Base-by-base conservation (phyloP, 2,113 vertebrate species). In the Noctilio leporinus region DNA sequence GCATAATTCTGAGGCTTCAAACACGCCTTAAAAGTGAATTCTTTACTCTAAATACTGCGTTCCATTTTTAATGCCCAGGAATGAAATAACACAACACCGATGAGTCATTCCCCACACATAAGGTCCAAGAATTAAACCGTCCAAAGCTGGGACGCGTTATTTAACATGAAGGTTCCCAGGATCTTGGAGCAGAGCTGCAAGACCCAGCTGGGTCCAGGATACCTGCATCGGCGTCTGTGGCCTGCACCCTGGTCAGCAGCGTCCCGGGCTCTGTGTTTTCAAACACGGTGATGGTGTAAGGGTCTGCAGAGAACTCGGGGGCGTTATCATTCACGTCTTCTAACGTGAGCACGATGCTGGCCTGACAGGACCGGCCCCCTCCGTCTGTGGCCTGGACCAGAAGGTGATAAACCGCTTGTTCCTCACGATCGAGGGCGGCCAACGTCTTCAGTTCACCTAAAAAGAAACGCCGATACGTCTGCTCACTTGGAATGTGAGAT, bases 261-360 rank as follows among this genome's bases (percentile, higher is more conserved):
- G 99, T 99, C 95, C 99, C 99, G 0, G 97, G 98, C 95, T 99
- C 99, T 0, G 99, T 99, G 98, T 99, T 99, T 97, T 99, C 99
- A 57, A 99, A 99, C 22, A 99, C 99, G 0, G 99, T 99, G 69
- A 99, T 97, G 96, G 98, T 96, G 89, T 99, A 99, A 3, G 98
- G 98, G 85, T 99, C 99, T 10, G 98, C 97, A 11, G 98, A 98
- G 96, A 99, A 99, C 89, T 98, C 99, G 0, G 99, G 99, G 0
- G 98, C 97, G 19, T 99, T 99, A 98, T 99, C 99, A 69, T 99
- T 99, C 94, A 99, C 98, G 45, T 99, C 99, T 87, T 99, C 99
- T 76, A 99, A 97, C 0, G 97, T 96, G 75, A 99, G 98, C 98
- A 99, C 98, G 65, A 99, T 28, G 64, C 97, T 97, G 2, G 99